Evolutionary conservation across 2,113 vertebrate genomes (phyloP).

Genomic region (Lucifuga dentata): DNA sequence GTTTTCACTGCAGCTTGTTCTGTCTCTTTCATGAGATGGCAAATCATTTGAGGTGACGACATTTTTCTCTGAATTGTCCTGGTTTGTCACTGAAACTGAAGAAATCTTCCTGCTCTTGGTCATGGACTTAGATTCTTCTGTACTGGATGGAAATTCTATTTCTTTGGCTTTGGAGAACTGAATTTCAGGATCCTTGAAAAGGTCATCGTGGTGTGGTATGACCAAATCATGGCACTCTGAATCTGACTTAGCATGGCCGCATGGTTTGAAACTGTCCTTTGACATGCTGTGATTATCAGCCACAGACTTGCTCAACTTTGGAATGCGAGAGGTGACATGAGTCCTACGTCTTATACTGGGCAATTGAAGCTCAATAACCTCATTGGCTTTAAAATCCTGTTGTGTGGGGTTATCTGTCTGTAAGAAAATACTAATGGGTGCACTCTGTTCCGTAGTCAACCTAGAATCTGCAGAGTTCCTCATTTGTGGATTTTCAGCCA

Average conservation of each 20-base stretch:
- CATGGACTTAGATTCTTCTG: slow-evolving; percentile 10
- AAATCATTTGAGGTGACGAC: slow-evolving; percentile 7
- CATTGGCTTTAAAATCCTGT: background rate
- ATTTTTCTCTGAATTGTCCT: slow-evolving; percentile 45
- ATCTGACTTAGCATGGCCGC: background rate
- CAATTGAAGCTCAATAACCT: background rate
- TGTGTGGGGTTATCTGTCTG: background rate
- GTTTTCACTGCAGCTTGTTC: no score
- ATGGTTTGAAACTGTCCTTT: slow-evolving; percentile 1
- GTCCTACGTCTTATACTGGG: slow-evolving; percentile 10
- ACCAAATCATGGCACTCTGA: slow-evolving; percentile 5
- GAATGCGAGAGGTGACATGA: slow-evolving; percentile 47
- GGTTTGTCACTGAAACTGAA: no score
- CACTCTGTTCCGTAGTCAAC: background rate
- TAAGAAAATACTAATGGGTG: background rate
- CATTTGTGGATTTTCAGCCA: background rate
- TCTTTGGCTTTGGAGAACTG: background rate
- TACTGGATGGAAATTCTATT: no score
- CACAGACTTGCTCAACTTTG: slow-evolving; percentile 47
- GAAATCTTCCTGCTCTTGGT: slow-evolving; percentile 31
- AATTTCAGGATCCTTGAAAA: slow-evolving; percentile 45
- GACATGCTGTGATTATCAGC: slow-evolving; percentile 23
- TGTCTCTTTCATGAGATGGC: slow-evolving; percentile 1
- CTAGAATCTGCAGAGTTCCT: background rate
- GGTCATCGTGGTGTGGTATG: slow-evolving; percentile 45